Evolutionary conservation across 2,888 invertebrate genomes (phyloP).

Genomic region (Iselma pallidipennis): DNA sequence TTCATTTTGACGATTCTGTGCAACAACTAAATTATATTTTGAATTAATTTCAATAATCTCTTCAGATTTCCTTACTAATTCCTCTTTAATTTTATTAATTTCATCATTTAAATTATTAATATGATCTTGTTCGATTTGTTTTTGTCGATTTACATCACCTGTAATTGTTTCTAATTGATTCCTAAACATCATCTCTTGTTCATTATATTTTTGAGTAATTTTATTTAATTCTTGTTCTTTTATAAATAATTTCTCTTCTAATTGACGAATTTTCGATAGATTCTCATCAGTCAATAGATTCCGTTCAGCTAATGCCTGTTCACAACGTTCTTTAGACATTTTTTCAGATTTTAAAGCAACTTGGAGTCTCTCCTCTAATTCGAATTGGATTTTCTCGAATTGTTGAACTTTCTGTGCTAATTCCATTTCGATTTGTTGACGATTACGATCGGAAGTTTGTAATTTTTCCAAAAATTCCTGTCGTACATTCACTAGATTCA

Average conservation of each 20-base stretch:
- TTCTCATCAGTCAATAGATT: constrained; percentile 9
- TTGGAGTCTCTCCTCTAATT: constrained; percentile 35
- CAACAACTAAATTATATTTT: constrained; percentile 44
- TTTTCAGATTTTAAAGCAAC: constrained; percentile 21
- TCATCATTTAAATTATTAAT: constrained; percentile 19
- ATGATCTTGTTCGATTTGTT: constrained; percentile 19
- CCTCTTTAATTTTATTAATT: constrained; percentile 18
- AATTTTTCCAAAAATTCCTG: constrained; percentile 39
- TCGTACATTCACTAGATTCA: constrained; percentile 31
- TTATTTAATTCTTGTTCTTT: constrained; percentile 7
- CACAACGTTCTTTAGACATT: constrained; percentile 9
- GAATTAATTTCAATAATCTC: constrained; percentile 42
- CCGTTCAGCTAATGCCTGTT: constrained; percentile 7
- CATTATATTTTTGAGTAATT: background rate
- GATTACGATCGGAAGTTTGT: constrained; percentile 30
- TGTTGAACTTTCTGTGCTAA: constrained; percentile 20
- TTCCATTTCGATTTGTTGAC: constrained; percentile 19
- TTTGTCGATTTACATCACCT: constrained; percentile 10
- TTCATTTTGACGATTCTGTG: constrained; percentile 1
- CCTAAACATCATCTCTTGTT: constrained; percentile 9
- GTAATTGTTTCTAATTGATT: constrained; percentile 1
- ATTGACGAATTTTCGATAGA: constrained; percentile 4
- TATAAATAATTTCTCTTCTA: constrained; percentile 8
- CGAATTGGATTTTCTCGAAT: background rate
- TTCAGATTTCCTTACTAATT: constrained; percentile 18